Base-by-base conservation (phyloP, 2,113 vertebrate genomes). In the Mugil cephalus region DNA sequence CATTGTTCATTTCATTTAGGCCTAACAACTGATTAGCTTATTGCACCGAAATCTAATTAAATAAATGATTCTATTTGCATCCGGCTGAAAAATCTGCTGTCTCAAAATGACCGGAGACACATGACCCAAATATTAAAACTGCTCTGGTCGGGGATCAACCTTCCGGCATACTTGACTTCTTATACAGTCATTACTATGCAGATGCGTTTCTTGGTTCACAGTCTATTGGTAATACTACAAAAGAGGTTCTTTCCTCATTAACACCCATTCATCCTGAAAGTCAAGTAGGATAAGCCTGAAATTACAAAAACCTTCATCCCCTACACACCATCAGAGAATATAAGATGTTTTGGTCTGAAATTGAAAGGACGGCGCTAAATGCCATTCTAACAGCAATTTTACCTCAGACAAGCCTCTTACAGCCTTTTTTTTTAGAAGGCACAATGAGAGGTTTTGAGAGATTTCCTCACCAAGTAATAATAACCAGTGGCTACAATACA, bases 291-390 rank as follows among this genome's bases (percentile, higher is more conserved):
- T 86, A 82, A 92, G 86, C 82, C 76, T 69, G 51, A 88, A 89
- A 91, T 92, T 91, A 91, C 80, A 84, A 70, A 88, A 89, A 85
- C 80, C 75, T 68, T 89, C 64, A 89, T 83, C 74, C 83, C 68
- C 72, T 64, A 34, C 83, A 83, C 78, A 36, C 68, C 69, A 80
- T 71, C 40, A 54, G 78, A 75, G 84, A 71, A 86, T 91, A 69
- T 84, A 69, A 21, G 40, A 73, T 76, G 82, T 87, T 90, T 87
- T 87, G 78, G 74, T 64, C 64, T 76, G 69, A 76, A 83, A 84
- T 80, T 67, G 67, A 89, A 90, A 87, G 78, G 73, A 75, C 83
- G 74, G 74, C 58, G 71, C 80, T 82, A 53, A 83, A 81, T 70
- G 70, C 71, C 78, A 63, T 54, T 67, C 80, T 83, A 67, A 86